Evolutionary conservation across 2,888 invertebrate genomes (phyloP).

Genomic region (Halocaridina rubra): DNA sequence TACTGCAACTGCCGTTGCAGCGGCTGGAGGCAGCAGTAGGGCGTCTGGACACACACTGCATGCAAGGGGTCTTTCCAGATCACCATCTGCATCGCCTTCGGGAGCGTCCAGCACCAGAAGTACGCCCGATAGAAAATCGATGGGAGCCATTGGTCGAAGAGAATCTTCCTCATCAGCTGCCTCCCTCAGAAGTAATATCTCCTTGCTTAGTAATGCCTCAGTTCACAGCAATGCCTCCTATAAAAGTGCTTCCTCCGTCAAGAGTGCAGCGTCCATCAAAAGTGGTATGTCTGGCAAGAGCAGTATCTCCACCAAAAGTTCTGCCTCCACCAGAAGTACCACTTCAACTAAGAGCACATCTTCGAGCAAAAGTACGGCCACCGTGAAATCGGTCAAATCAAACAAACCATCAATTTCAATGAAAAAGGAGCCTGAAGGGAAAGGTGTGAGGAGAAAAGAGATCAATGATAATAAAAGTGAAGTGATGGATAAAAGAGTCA

Average conservation of each 20-base stretch:
- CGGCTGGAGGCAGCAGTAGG: neutral
- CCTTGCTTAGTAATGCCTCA: slow-evolving; percentile 16
- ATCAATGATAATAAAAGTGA: slow-evolving; percentile 32
- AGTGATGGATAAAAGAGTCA: slow-evolving; percentile 18
- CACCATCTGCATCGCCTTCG: slow-evolving; percentile 37
- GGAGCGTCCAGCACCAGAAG: slow-evolving; percentile 11
- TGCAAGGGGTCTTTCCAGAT: slow-evolving; percentile 15
- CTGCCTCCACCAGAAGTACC: neutral
- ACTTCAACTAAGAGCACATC: neutral
- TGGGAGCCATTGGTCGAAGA: slow-evolving; percentile 12
- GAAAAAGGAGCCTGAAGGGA: slow-evolving; percentile 44
- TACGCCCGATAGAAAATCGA: neutral
- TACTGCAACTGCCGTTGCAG: neutral
- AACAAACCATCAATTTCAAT: neutral
- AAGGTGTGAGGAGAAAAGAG: slow-evolving; percentile 46
- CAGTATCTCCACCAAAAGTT: neutral
- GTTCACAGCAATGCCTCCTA: slow-evolving; percentile 40
- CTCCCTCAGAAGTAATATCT: neutral
- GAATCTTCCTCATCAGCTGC: slow-evolving; percentile 27
- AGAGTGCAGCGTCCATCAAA: neutral
- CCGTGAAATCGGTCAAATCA: slow-evolving; percentile 14
- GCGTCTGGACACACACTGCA: slow-evolving; percentile 11
- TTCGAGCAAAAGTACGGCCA: neutral
- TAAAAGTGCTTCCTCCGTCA: slow-evolving; percentile 28
- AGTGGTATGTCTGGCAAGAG: neutral